Conservation (phyloP, 1,140 invertebrate species). For the Hylaeus volcanicus region DNA sequence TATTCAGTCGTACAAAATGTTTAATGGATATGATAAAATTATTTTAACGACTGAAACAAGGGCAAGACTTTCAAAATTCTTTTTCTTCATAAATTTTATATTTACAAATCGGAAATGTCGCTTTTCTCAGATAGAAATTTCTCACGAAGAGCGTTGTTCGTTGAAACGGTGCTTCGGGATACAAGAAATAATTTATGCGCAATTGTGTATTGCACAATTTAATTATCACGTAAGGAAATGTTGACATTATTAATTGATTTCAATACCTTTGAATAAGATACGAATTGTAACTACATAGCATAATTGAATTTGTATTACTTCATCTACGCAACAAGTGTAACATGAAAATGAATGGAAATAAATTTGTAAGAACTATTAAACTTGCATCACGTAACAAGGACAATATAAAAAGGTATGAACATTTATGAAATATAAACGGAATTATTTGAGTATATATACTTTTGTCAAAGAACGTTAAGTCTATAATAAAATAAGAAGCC, state of each 20-base stretch:
- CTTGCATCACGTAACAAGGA: too few relatives aligned
- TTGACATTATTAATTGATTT: neutral
- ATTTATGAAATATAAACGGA: too few relatives aligned
- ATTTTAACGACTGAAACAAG: neutral
- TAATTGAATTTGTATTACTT: neutral
- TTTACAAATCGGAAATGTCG: neutral
- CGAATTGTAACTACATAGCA: neutral
- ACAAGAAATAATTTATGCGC: neutral
- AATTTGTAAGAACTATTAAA: too few relatives aligned
- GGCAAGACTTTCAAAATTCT: neutral
- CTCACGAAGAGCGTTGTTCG: neutral
- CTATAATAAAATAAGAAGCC: too few relatives aligned
- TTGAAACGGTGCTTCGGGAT: neutral
- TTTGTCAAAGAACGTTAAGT: too few relatives aligned
- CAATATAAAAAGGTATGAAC: too few relatives aligned
- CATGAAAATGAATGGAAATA: too few relatives aligned
- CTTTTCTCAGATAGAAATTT: neutral
- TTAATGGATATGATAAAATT: neutral
- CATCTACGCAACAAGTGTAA: neutral
- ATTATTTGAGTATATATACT: too few relatives aligned
- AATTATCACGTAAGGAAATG: neutral
- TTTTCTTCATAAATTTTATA: neutral
- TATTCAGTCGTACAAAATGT: neutral
- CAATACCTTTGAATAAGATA: neutral
- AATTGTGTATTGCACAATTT: neutral